A percentile compares a stretch with the other conserved stretches of the same genome.
These are phyloP conservation scores for Zoanthus solanderi DNA, from an alignment of 92 coral and sea anemone species.

Conservation along the genomic window DNA sequence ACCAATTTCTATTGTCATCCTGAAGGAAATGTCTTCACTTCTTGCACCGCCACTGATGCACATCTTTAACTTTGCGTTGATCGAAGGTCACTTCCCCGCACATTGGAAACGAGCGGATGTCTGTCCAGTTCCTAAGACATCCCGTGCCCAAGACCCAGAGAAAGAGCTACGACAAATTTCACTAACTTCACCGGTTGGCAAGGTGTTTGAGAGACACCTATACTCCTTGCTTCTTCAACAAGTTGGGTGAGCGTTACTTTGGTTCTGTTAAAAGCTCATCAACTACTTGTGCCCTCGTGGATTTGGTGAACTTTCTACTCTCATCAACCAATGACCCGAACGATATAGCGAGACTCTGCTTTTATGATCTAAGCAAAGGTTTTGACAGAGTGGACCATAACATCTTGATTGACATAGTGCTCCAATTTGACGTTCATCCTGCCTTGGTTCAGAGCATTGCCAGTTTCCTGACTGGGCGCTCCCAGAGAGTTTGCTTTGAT, in stretches of 20 bases:
- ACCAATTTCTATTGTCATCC: constrained; percentile 25
- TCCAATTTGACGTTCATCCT: constrained; percentile 6
- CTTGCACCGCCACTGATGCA: constrained; percentile 48
- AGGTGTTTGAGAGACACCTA: constrained; percentile 46
- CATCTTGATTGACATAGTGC: constrained; percentile 48
- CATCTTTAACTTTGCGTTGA: constrained; percentile 43
- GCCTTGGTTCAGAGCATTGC: too few species aligned
- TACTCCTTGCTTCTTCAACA: constrained; percentile 38
- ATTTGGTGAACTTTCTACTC: too few species aligned
- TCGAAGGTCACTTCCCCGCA: not conserved
- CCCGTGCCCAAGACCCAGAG: constrained; percentile 35
- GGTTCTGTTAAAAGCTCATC: too few species aligned
- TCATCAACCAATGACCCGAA: constrained; percentile 56
- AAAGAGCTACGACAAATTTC: constrained; percentile 43
- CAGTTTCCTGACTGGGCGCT: too few species aligned
- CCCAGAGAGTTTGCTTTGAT: too few species aligned
- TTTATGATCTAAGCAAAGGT: too few species aligned
- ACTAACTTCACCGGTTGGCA: not conserved
- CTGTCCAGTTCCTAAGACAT: constrained; percentile 36
- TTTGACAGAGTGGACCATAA: too few species aligned
- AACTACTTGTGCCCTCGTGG: too few species aligned
- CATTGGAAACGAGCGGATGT: constrained; percentile 37
- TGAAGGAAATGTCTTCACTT: not conserved
- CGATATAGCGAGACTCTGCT: constrained; percentile 35
- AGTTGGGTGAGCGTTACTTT: constrained; percentile 17